Conservation (phyloP, 2,113 vertebrate genomes). For the Chunga burmeisteri region DNA sequence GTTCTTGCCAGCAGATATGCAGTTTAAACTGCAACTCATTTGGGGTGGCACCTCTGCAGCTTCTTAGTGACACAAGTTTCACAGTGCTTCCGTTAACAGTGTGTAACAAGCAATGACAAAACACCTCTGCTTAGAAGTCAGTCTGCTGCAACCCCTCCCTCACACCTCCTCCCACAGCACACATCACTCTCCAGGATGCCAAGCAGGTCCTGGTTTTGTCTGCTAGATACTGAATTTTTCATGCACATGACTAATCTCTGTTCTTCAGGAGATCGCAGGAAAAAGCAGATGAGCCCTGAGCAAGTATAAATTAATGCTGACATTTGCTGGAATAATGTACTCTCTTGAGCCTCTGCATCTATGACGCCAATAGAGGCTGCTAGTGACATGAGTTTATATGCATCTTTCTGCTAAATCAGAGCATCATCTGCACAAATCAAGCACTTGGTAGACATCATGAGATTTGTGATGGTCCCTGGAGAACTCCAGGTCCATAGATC, state of each 20-base stretch:
- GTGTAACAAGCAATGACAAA: not conserved
- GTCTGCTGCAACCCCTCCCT: not conserved
- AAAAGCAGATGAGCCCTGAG: conserved; percentile 29
- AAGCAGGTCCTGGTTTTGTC: not conserved
- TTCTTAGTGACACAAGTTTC: not conserved
- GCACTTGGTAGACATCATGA: conserved; percentile 16
- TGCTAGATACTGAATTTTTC: not conserved
- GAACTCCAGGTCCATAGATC: not conserved
- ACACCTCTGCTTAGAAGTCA: not conserved
- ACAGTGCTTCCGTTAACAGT: not conserved
- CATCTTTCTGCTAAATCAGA: conserved; percentile 46
- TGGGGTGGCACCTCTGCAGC: not conserved
- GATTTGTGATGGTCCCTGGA: conserved; percentile 24
- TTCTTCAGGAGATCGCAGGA: not conserved
- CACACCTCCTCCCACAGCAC: not conserved
- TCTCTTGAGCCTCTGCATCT: conserved; percentile 25
- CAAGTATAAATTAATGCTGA: conserved; percentile 40
- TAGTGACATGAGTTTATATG: not conserved
- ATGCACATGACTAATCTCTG: not conserved
- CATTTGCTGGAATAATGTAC: conserved; percentile 41
- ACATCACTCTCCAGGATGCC: rapidly evolving
- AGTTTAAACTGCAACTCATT: not conserved
- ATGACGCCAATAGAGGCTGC: conserved; percentile 7
- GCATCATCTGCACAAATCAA: conserved; percentile 50
- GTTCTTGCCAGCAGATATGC: not conserved